phyloP scores from a whole-genome alignment of 2,888 invertebrate species.

The Brachypterus glaber region DNA sequence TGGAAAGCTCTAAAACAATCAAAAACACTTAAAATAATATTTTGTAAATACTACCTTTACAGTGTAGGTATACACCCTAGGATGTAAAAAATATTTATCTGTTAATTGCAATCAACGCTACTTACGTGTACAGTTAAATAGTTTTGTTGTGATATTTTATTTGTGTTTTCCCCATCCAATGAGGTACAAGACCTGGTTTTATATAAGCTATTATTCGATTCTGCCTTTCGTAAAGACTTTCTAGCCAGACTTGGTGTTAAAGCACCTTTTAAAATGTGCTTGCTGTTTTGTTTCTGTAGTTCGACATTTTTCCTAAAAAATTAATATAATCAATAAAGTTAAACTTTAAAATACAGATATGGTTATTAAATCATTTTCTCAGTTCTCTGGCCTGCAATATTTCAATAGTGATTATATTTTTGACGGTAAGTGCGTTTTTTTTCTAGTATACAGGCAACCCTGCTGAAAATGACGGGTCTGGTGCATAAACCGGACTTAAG shows the following conservation, averaged over 20 bases:
- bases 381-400: too few species aligned
- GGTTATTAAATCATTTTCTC: too few species aligned
- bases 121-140: constrained; percentile 68
- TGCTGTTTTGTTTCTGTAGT: constrained; percentile 45
- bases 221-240: constrained; percentile 58
- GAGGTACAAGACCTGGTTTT: constrained; percentile 67
- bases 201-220: constrained; percentile 50
- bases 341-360: too few species aligned
- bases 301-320: constrained; percentile 31
- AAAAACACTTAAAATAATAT: background rate
- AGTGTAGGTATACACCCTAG: too few species aligned
- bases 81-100: too few species aligned
- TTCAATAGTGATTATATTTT: too few species aligned
- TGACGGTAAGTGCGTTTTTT: too few species aligned
- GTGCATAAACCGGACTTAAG: too few species aligned
- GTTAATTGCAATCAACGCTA: constrained; percentile 5
- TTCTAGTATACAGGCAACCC: too few species aligned
- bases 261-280: constrained; percentile 75
- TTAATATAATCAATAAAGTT: constrained; percentile 1
- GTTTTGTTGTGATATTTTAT: constrained; percentile 44
- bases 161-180: constrained; percentile 46
- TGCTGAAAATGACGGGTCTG: too few species aligned
- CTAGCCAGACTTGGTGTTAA: constrained; percentile 68
- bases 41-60: too few species aligned
- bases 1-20: constrained; percentile 41